Conservation (phyloP, 2,888 invertebrate genomes). For the Torymus tubicola region DNA sequence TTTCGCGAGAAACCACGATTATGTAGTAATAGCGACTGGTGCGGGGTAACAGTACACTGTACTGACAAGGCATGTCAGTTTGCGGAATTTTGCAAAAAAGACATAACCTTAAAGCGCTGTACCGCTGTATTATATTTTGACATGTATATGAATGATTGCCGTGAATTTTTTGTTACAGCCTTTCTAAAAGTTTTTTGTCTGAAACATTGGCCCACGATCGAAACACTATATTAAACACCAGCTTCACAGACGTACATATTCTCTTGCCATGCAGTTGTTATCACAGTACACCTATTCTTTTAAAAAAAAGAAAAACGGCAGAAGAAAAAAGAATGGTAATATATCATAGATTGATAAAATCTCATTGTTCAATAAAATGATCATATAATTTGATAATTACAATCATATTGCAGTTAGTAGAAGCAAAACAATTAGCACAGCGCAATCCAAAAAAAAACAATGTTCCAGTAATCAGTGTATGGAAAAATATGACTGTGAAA, state of each 20-base stretch:
- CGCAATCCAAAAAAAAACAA: constrained; percentile 80
- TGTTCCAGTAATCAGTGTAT: constrained; percentile 81
- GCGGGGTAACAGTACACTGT: too few relatives aligned
- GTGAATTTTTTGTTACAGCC: constrained; percentile 32
- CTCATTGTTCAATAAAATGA: neutral
- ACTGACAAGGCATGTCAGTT: neutral
- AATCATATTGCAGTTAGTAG: constrained; percentile 68
- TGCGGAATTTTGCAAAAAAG: neutral
- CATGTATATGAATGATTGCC: constrained; percentile 45
- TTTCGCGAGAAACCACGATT: too few relatives aligned
- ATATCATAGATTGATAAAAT: too few relatives aligned
- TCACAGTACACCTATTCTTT: constrained; percentile 74
- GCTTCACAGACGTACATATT: constrained; percentile 7
- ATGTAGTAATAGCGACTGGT: too few relatives aligned
- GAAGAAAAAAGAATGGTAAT: constrained; percentile 76
- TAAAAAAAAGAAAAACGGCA: constrained; percentile 81
- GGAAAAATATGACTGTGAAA: constrained; percentile 88
- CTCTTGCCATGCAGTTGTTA: constrained; percentile 59
- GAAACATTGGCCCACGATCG: constrained; percentile 56
- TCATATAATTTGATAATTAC: constrained; percentile 19
- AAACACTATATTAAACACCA: constrained; percentile 41
- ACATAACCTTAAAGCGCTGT: constrained; percentile 35
- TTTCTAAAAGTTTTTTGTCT: constrained; percentile 55
- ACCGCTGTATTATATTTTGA: neutral
- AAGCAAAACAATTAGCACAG: constrained; percentile 78